Evolutionary conservation across 1,140 invertebrate genomes (phyloP).

Genomic region (Pachypeltis micranthus): DNA sequence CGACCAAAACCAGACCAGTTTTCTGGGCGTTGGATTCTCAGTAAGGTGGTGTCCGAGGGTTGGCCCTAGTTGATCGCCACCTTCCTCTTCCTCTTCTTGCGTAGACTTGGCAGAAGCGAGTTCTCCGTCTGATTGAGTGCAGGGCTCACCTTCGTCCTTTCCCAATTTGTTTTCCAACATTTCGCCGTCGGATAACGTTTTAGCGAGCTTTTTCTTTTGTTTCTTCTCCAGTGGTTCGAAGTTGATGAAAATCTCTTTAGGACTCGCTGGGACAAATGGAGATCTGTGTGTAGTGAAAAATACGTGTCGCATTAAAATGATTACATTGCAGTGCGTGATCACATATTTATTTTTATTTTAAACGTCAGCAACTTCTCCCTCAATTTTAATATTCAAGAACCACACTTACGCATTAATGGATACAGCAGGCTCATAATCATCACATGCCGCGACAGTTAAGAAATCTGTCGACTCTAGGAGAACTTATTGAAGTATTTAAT

Average conservation of each 20-base stretch:
- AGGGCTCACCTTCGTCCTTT: conserved; percentile 25
- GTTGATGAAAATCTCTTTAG: conserved; percentile 66
- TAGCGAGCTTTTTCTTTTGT: conserved; percentile 50
- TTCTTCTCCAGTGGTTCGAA: conserved; percentile 47
- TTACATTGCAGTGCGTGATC: no score
- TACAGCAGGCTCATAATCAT: no score
- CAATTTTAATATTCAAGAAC: no score
- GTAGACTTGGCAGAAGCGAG: conserved; percentile 11
- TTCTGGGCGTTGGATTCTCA: conserved; percentile 7
- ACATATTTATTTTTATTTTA: no score
- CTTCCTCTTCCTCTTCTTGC: conserved; percentile 7
- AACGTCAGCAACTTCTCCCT: no score
- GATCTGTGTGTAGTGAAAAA: no score
- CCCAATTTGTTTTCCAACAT: conserved; percentile 50
- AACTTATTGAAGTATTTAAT: no score
- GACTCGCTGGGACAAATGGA: conserved; percentile 25
- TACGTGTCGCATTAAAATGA: no score
- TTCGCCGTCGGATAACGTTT: conserved; percentile 69
- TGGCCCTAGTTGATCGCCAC: not conserved
- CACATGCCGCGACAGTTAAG: no score
- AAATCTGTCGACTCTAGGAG: no score
- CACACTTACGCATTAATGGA: no score
- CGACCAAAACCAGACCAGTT: no score
- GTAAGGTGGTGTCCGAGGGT: not conserved
- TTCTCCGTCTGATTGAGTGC: conserved; percentile 26